phyloP scores from a whole-genome alignment of 2,797 vertebrate genomes.

The Agapornis canus region DNA sequence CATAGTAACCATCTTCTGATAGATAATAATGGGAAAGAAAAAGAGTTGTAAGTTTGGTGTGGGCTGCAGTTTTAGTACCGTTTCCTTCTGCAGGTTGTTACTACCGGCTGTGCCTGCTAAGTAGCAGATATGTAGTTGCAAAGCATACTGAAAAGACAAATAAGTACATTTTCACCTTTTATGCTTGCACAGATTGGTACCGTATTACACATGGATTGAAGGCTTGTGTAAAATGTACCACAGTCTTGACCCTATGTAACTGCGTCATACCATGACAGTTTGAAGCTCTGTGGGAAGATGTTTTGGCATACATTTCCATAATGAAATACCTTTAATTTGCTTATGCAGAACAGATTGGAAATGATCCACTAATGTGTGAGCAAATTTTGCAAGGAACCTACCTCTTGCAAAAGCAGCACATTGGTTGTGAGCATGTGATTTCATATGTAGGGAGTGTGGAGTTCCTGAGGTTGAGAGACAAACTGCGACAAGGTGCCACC shows the following conservation, averaged over 20 bases:
- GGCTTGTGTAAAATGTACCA: rapidly evolving
- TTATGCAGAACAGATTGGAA: not conserved
- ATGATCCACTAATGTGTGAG: not conserved
- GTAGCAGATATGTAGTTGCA: not conserved
- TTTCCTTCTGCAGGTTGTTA: conserved; percentile 6
- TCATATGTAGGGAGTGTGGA: not conserved
- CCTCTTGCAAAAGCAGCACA: not conserved
- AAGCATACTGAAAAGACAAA: not conserved
- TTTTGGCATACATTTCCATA: not conserved
- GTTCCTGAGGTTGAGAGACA: not conserved
- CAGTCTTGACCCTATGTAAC: rapidly evolving
- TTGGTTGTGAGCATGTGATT: not conserved
- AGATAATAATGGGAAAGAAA: conserved; percentile 10
- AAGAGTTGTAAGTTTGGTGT: not conserved
- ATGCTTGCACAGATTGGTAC: not conserved
- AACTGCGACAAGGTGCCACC: not conserved
- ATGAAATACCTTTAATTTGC: not conserved
- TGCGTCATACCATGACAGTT: rapidly evolving
- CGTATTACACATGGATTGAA: not conserved
- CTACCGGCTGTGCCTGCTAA: not conserved
- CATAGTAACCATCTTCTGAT: conserved; percentile 36
- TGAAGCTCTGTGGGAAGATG: not conserved
- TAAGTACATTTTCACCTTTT: not conserved
- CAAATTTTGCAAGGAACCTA: not conserved
- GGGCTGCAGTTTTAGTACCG: not conserved